Evolutionary conservation across 2,797 vertebrate species (phyloP), one percentile per base, ranked within the genome.

Genomic region (Micromesistius poutassou): DNA sequence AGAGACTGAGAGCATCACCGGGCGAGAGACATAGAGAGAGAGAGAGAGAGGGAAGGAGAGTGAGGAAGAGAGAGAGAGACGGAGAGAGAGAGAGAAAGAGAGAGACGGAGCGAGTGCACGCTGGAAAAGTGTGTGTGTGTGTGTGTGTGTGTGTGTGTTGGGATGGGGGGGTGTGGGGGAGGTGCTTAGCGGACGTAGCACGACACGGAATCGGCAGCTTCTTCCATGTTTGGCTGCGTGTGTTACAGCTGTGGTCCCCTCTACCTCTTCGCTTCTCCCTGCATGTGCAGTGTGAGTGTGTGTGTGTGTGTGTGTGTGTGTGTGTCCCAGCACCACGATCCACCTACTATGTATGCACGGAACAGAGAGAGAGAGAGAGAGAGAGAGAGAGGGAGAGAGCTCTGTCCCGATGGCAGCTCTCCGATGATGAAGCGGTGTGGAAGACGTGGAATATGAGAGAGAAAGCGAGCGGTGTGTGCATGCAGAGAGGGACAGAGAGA

Each of bases 121-220:
- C 78, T 78, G 40, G 1, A 68, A 50, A 50, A 19, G 46, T 16
- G 46, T 19, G 6, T 36, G 36, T 36, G 36, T 36, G 36, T 36
- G 36, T 36, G 35, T 36, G 42, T 14, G 42, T 19, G 0, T 36
- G 36, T 36, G 36, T 36, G 36, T 36, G 7, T 36, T 36, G 25
- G 55, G 42, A 75, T 77, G 79, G 77, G 40, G 12, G 72, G 28
- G 30, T 4, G 40, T 4, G 38, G 85, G 80, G 90, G 89, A 90
- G 91, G 92, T 91, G 88, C 91, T 91, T 90, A 92, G 78, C 91
- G 82, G 84, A 88, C 81, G 84, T 74, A 87, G 79, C 84, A 80
- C 79, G 83, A 88, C 85, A 84, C 85, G 86, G 81, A 90, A 83
- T 82, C 66, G 88, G 82, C 87, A 87, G 88, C 87, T 90, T 88